Conservation (phyloP, 1,140 invertebrate genomes). For the Tetragnatha versicolor region DNA sequence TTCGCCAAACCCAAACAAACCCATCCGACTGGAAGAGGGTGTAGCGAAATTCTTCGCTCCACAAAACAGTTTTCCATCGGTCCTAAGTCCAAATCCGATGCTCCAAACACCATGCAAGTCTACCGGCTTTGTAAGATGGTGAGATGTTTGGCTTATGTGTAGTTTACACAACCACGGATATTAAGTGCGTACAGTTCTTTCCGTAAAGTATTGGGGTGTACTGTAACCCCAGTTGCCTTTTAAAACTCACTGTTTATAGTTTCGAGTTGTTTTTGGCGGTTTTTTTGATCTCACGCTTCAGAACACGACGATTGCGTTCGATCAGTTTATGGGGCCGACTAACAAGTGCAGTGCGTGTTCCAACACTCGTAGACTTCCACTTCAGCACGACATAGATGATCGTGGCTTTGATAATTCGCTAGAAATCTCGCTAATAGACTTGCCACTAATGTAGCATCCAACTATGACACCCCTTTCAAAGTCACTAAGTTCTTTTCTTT, state of each 20-base stretch:
- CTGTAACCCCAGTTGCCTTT: background rate
- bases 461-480: slow-evolving; percentile 14
- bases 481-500: background rate
- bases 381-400: background rate
- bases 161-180: background rate
- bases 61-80: background rate
- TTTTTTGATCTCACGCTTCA: background rate
- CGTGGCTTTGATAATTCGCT: background rate
- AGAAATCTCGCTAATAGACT: background rate
- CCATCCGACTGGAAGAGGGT: slow-evolving; percentile 10
- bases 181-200: background rate
- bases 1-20: slow-evolving; percentile 3
- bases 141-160: background rate
- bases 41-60: background rate
- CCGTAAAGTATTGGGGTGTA: background rate
- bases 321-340: background rate
- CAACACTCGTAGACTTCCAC: background rate
- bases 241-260: background rate
- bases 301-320: background rate
- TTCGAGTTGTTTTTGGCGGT: background rate
- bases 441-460: background rate
- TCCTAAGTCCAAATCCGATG: background rate
- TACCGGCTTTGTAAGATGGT: background rate
- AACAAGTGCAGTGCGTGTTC: background rate
- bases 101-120: background rate